Evolutionary conservation across 2,888 invertebrate species (phyloP).

Genomic region (Hydroisotoma schaefferi): DNA sequence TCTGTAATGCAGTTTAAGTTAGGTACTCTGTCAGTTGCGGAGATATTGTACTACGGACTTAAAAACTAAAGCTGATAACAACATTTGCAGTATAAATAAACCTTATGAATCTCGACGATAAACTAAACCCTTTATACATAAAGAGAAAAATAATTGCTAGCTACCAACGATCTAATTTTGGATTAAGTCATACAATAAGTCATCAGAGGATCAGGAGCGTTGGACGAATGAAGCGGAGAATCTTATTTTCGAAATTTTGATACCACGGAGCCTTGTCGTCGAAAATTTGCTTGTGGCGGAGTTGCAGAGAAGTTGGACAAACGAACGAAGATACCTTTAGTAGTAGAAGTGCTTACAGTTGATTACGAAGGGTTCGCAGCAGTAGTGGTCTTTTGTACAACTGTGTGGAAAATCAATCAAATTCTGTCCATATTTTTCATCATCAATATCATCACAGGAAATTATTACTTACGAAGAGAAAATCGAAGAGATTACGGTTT

Average conservation of each 20-base stretch:
- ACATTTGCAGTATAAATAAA: too few species aligned
- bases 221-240: too few species aligned
- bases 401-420: constrained; percentile 47
- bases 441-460: constrained; percentile 23
- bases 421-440: constrained; percentile 21
- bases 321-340: constrained; percentile 1
- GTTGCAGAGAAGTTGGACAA: constrained; percentile 32
- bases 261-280: constrained; percentile 11
- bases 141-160: too few species aligned
- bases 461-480: constrained; percentile 1
- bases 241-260: background rate
- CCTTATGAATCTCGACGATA: too few species aligned
- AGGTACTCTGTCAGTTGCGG: too few species aligned
- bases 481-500: background rate
- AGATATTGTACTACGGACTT: too few species aligned
- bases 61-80: too few species aligned
- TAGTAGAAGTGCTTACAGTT: constrained; percentile 5
- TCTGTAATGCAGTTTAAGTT: too few species aligned
- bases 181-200: too few species aligned
- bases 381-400: constrained; percentile 42
- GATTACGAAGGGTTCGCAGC: constrained; percentile 17
- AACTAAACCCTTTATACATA: too few species aligned
- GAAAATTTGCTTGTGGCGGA: constrained; percentile 33
- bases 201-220: too few species aligned
- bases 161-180: too few species aligned